Conservation (phyloP, 2,797 vertebrate species). For the Rousettus madagascariensis region DNA sequence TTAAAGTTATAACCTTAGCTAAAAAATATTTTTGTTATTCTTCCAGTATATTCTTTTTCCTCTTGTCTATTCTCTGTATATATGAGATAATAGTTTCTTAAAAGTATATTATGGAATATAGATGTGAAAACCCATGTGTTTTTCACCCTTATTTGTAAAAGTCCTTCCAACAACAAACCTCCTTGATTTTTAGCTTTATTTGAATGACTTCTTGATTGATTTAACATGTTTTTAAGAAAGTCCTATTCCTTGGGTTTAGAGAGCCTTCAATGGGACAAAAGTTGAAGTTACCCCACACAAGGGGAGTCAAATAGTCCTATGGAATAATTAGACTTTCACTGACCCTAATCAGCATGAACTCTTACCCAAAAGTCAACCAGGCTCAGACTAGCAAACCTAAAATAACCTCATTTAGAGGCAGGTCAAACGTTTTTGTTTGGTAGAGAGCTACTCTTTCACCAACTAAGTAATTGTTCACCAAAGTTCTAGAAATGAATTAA, state of each 20-base stretch:
- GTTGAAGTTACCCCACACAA: background rate
- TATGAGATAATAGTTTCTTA: background rate
- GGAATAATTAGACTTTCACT: background rate
- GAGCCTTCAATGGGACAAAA: background rate
- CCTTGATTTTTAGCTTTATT: background rate
- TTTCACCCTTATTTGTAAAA: background rate
- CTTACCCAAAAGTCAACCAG: background rate
- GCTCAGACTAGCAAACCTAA: background rate
- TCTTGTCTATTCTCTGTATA: background rate
- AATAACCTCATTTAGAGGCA: background rate
- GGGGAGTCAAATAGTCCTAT: background rate
- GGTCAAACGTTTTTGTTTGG: background rate
- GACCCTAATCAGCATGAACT: background rate
- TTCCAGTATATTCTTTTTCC: background rate
- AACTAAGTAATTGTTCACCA: background rate
- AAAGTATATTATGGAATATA: background rate
- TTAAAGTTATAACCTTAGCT: background rate
- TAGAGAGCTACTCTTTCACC: background rate
- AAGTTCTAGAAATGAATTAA: background rate
- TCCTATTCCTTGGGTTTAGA: background rate
- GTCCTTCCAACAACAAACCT: background rate
- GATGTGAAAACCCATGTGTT: background rate
- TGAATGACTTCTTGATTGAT: background rate
- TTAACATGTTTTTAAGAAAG: background rate
- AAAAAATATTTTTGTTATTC: background rate